A percentile compares a stretch with the other conserved stretches of the same genome.
Evolutionary conservation across 2,797 vertebrate genomes (phyloP).

Genomic region (Tragopan temminckii): DNA sequence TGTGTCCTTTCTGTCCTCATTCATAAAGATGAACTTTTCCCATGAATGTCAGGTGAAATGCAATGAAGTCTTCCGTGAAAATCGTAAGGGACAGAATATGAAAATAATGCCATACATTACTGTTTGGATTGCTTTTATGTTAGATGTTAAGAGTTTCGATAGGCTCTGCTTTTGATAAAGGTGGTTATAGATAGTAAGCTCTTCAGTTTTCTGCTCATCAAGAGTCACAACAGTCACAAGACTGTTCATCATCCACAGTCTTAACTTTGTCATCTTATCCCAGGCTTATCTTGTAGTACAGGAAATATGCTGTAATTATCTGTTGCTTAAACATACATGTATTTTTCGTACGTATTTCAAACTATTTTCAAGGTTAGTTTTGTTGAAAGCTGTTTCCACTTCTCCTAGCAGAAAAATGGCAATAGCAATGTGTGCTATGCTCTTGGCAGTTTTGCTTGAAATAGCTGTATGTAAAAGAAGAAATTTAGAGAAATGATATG

Average conservation of each 20-base stretch:
- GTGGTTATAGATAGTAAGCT: not conserved
- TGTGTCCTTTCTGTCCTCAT: not conserved
- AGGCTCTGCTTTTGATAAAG: not conserved
- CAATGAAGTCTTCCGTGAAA: not conserved
- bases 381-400: slow-evolving; percentile 24
- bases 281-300: not conserved
- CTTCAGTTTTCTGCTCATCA: not conserved
- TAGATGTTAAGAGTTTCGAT: not conserved
- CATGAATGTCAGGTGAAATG: not conserved
- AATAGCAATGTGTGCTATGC: not conserved
- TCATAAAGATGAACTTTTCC: too few species aligned
- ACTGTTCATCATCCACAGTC: not conserved
- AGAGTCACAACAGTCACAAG: too few species aligned
- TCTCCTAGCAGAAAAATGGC: not conserved
- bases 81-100: not conserved
- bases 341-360: not conserved
- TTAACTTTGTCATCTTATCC: not conserved
- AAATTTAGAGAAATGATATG: not conserved
- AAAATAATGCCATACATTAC: not conserved
- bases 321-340: not conserved
- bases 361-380: not conserved
- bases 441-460: not conserved
- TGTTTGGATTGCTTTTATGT: not conserved
- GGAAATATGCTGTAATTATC: not conserved
- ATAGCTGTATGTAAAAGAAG: not conserved